A percentile compares a stretch with the other conserved stretches of the same genome.
phyloP scores from a whole-genome alignment of 2,797 vertebrate species.

The Gymnothorax javanicus region DNA sequence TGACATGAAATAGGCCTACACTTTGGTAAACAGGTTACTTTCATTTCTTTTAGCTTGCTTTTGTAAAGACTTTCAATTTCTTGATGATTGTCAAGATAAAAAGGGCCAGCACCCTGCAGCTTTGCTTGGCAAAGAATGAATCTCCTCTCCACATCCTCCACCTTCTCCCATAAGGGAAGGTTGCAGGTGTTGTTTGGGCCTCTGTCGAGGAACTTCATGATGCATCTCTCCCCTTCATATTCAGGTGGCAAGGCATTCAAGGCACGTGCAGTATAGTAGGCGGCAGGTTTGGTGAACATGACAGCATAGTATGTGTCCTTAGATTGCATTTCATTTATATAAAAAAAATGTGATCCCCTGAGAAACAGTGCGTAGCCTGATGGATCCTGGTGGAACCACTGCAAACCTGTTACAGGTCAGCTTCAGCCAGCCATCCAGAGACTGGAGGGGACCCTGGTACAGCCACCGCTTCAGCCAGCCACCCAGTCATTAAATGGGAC shows the following conservation, averaged over 20 bases:
- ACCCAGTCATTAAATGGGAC: too few species aligned
- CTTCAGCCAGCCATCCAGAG: too few species aligned
- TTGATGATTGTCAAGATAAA: not conserved
- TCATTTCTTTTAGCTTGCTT: conserved; percentile 14
- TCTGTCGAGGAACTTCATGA: conserved; percentile 13
- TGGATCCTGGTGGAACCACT: too few species aligned
- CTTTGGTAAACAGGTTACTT: too few species aligned
- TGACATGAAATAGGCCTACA: too few species aligned
- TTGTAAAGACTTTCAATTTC: not conserved
- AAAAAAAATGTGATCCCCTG: too few species aligned
- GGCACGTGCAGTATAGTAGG: not conserved
- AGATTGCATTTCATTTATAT: too few species aligned
- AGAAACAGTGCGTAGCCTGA: too few species aligned
- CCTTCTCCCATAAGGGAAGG: not conserved
- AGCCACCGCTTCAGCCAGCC: too few species aligned
- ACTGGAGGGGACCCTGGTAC: too few species aligned
- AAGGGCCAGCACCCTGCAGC: conserved; percentile 5
- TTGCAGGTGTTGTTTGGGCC: not conserved
- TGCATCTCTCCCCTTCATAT: not conserved
- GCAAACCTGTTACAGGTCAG: too few species aligned
- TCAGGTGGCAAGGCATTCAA: not conserved
- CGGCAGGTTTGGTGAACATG: not conserved
- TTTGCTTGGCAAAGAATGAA: conserved; percentile 12
- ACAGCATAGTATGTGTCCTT: too few species aligned
- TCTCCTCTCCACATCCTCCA: conserved; percentile 7